Percentiles rank a stretch among this genome's conserved stretches.
Conservation (phyloP, 2,888 invertebrate species). For the Rugalucina vietnamica region DNA sequence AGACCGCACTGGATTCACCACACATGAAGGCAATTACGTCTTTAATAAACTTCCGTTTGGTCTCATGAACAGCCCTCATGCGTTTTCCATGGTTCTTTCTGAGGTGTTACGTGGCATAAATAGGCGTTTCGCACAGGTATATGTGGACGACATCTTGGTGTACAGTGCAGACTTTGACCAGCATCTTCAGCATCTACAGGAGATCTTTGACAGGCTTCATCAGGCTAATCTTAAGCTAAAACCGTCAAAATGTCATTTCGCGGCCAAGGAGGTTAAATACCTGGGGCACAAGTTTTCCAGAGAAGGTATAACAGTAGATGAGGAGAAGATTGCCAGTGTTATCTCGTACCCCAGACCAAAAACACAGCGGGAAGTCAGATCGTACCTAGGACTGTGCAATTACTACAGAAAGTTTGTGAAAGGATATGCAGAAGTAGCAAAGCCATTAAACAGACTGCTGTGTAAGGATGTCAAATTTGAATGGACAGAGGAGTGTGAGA, state of each 20-base stretch:
- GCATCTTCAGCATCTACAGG: constrained; percentile 51
- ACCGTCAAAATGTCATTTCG: constrained; percentile 60
- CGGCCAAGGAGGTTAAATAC: constrained; percentile 45
- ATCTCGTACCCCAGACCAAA: constrained; percentile 35
- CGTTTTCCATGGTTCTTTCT: constrained; percentile 55
- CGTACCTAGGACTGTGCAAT: constrained; percentile 49
- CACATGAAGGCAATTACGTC: constrained; percentile 49
- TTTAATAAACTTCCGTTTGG: constrained; percentile 62
- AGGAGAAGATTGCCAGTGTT: constrained; percentile 38
- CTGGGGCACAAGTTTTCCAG: constrained; percentile 57
- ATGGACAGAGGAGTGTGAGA: constrained; percentile 50
- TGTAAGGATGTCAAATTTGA: constrained; percentile 37
- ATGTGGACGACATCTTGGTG: constrained; percentile 64
- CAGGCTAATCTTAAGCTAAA: constrained; percentile 57
- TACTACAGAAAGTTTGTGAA: constrained; percentile 51
- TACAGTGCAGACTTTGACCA: constrained; percentile 48
- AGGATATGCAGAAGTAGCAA: constrained; percentile 48
- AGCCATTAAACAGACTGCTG: constrained; percentile 50
- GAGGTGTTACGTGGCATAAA: constrained; percentile 55
- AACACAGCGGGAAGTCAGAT: constrained; percentile 43
- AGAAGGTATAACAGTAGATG: constrained; percentile 54
- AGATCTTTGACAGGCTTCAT: constrained; percentile 52
- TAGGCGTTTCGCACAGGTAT: constrained; percentile 58
- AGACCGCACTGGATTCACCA: constrained; percentile 55
- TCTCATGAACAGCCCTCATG: constrained; percentile 44